A percentile compares a stretch with the other conserved stretches of the same genome.
phyloP scores from a whole-genome alignment of 1,140 invertebrate species.

The Drosophila murphyi region DNA sequence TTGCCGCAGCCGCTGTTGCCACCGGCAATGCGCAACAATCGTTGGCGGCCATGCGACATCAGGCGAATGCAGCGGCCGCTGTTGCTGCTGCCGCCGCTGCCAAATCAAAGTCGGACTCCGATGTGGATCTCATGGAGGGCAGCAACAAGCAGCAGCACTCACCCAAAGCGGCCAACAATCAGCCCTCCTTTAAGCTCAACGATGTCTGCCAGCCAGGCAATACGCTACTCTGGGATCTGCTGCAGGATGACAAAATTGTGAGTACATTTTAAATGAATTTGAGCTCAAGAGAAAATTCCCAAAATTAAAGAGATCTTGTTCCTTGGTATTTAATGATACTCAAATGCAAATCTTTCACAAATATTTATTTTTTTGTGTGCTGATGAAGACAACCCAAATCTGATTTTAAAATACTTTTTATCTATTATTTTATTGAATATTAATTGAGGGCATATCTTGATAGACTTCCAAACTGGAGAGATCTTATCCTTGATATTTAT shows the following conservation, averaged over 20 bases:
- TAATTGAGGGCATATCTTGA: no score
- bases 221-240: constrained; percentile 96
- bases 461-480: no score
- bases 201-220: constrained; percentile 94
- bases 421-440: no score
- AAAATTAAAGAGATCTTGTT: no score
- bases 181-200: constrained; percentile 88
- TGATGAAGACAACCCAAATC: no score
- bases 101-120: constrained; percentile 65
- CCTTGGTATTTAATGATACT: no score
- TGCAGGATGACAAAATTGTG: constrained; percentile 96
- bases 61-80: constrained; percentile 68
- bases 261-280: constrained; percentile 79
- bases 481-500: no score
- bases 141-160: constrained; percentile 72
- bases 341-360: no score
- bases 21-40: constrained; percentile 76
- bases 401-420: no score
- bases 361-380: no score
- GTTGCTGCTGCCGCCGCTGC: constrained; percentile 60
- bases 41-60: constrained; percentile 62
- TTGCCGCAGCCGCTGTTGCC: constrained; percentile 70
- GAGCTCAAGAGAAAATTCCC: background rate
- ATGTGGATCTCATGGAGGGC: constrained; percentile 59
- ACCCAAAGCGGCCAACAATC: constrained; percentile 60